phyloP scores from a whole-genome alignment of 2,113 vertebrate genomes.

The Pangasianodon hypophthalmus region DNA sequence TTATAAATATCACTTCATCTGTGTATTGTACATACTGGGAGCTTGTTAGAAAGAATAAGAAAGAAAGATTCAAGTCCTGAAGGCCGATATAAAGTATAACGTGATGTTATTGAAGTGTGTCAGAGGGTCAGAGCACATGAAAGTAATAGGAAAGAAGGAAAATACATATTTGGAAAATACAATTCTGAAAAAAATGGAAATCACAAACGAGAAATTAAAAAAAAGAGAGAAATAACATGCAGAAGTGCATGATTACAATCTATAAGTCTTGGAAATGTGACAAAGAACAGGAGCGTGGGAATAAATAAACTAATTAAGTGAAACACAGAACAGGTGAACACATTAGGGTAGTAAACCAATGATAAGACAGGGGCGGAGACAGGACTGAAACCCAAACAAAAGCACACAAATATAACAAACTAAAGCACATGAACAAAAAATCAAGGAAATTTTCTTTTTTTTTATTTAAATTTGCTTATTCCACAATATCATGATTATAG shows the following conservation, averaged over 20 bases:
- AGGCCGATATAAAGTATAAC: not conserved
- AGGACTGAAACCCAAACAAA: too few relatives aligned
- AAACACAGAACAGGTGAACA: not conserved
- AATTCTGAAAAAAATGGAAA: not conserved
- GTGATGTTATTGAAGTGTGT: not conserved
- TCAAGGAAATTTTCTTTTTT: not conserved
- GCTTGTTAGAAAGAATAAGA: too few relatives aligned
- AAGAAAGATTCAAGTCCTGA: not conserved
- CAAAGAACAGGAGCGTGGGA: not conserved
- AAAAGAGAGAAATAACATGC: too few relatives aligned
- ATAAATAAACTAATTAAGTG: not conserved
- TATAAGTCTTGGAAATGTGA: not conserved
- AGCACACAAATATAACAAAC: too few relatives aligned
- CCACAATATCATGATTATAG: too few relatives aligned
- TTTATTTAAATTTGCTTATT: not conserved
- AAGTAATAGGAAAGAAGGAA: not conserved
- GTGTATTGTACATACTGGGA: too few relatives aligned
- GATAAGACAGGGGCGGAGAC: too few relatives aligned
- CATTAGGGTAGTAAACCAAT: not conserved
- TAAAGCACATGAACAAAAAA: not conserved
- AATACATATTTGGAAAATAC: not conserved
- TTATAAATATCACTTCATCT: too few relatives aligned
- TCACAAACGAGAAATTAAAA: not conserved
- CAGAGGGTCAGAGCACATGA: not conserved
- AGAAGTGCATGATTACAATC: not conserved